Base-by-base conservation (phyloP, 2,888 invertebrate genomes). In the Apodemia hepburni region DNA sequence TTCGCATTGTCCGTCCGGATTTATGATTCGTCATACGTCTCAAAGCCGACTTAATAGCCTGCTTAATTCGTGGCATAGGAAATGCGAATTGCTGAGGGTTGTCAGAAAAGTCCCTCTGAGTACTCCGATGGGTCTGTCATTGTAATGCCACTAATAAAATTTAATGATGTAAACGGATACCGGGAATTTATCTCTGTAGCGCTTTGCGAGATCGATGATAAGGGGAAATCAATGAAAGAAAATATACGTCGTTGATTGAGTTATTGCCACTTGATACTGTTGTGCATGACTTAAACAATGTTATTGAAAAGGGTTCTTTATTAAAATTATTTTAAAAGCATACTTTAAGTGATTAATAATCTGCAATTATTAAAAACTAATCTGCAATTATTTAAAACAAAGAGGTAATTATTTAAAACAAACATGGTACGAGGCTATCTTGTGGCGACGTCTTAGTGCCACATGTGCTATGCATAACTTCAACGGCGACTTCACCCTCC, bases 141-240 rank as follows among this genome's bases (percentile, higher is more conserved):
- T 90, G 87, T 88, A 78, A 83, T 82, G 81, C 81, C 81, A 82
- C 85, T 88, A 89, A 89, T 91, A 90, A 90, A 90, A 90, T 88
- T 88, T 89, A 89, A 90, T 90, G 88, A 87, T 88, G 88, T 90
- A 90, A 91, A 89, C 87, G 88, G 88, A 90, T 89, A 90, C 84
- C 85, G 82, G 38, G 38, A 80, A 82, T 87, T 88, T 88, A 85
- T 85, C 80, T 84, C 79, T 71, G 75, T 75, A 82, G 72, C 74
- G 78, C 75, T 76, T 75, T 71, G 84, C 81, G 83, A 78, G 80
- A 77, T 71, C 68, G 73, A 73, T 76, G 75, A 78, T 80, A 82
- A 82, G 85, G 87, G 87, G 82, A 84, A 87, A 86, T 83, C 85
- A 85, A 85, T 87, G 85, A 15, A 49, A 29, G 58, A 86, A 79